These are phyloP conservation scores for Sarcoramphus papa DNA, from an alignment of 2,797 vertebrate species.

Conservation along the genomic window DNA sequence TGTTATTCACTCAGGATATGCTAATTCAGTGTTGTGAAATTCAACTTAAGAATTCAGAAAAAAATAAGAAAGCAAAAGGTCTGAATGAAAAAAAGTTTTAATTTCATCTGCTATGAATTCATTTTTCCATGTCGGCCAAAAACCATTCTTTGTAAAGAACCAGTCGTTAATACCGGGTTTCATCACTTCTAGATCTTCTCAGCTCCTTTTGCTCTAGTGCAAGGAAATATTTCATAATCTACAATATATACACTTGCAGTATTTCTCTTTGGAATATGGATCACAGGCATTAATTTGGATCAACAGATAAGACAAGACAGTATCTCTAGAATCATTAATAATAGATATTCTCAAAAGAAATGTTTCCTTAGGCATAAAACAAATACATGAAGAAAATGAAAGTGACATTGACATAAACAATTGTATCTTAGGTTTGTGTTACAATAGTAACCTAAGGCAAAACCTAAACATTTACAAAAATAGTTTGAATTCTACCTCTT, in stretches of 20 bases:
- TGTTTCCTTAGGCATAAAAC: neutral
- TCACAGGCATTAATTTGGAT: neutral
- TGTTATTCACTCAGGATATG: neutral
- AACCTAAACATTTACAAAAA: neutral
- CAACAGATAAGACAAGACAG: neutral
- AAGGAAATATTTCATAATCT: neutral
- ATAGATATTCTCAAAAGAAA: neutral
- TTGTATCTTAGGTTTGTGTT: slow-evolving; percentile 12
- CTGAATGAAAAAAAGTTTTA: neutral
- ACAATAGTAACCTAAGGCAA: slow-evolving; percentile 17
- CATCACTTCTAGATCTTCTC: neutral
- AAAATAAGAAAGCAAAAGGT: neutral
- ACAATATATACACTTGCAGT: neutral
- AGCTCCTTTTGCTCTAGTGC: neutral
- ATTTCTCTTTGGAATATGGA: neutral
- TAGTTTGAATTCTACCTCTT: neutral
- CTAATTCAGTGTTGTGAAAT: neutral
- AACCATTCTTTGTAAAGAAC: neutral
- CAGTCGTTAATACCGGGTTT: neutral
- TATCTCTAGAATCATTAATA: slow-evolving; percentile 21
- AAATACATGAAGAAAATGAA: slow-evolving; percentile 2
- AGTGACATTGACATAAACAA: slow-evolving; percentile 43
- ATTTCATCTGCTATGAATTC: neutral
- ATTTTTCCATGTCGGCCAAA: neutral
- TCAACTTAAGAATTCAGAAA: neutral